A percentile compares a stretch with the other conserved stretches of the same genome.
Evolutionary conservation across 1,140 invertebrate genomes (phyloP).

Genomic region (Calliphora vicina): DNA sequence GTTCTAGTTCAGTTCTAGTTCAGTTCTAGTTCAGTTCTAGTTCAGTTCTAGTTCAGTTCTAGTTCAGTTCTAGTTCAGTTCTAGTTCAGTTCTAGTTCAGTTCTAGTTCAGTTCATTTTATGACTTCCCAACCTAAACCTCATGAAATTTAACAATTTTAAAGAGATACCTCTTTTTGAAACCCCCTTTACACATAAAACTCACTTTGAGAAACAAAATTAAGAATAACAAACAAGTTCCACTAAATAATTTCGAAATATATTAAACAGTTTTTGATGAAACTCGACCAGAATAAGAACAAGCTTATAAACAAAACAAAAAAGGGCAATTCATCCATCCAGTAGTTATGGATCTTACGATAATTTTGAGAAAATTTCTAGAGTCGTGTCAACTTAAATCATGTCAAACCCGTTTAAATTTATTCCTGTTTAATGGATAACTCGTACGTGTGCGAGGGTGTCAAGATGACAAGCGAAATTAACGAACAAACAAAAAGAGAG

Average conservation of each 20-base stretch:
- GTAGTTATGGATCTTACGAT: too few relatives aligned
- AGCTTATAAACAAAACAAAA: not conserved
- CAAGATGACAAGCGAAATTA: not conserved
- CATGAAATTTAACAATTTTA: too few relatives aligned
- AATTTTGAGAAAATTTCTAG: too few relatives aligned
- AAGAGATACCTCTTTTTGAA: not conserved
- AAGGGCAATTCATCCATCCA: too few relatives aligned
- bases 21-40: too few relatives aligned
- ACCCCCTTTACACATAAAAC: not conserved
- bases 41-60: too few relatives aligned
- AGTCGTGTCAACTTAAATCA: not conserved
- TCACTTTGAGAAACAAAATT: not conserved
- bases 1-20: too few relatives aligned
- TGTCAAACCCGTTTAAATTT: not conserved
- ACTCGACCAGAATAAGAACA: not conserved
- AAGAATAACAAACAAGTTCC: not conserved
- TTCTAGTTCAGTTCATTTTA: too few relatives aligned
- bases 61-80: too few relatives aligned
- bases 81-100: too few relatives aligned
- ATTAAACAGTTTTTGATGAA: not conserved
- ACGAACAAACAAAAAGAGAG: not conserved
- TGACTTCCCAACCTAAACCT: too few relatives aligned
- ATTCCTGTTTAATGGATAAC: not conserved
- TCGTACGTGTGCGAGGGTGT: not conserved
- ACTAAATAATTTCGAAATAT: not conserved